A percentile compares a stretch with the other conserved stretches of the same genome.
These are phyloP conservation scores for Centropristis striata DNA, from an alignment of 2,113 vertebrate genomes.

Conservation along the genomic window DNA sequence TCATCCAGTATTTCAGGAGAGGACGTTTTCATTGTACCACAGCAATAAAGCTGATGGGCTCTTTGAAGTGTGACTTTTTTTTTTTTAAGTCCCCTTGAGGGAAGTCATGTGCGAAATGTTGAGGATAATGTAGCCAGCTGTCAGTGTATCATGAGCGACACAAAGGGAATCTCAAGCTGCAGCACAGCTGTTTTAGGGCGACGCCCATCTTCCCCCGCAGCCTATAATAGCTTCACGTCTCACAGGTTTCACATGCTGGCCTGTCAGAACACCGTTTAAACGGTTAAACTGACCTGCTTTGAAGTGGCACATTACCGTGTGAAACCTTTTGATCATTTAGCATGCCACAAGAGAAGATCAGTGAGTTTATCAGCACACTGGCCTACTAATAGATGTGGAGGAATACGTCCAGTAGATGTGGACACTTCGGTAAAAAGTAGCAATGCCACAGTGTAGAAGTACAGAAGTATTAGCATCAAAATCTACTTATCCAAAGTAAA, in stretches of 20 bases:
- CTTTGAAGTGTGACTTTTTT: constrained; percentile 76
- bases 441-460: too few species aligned
- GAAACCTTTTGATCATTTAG: constrained; percentile 7
- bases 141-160: constrained; percentile 64
- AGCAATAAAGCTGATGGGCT: constrained; percentile 69
- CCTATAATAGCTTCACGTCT: constrained; percentile 57
- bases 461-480: too few species aligned
- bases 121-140: constrained; percentile 79
- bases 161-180: constrained; percentile 63
- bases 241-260: constrained; percentile 44
- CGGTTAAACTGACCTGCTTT: constrained; percentile 11
- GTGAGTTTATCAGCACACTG: not conserved
- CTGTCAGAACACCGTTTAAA: constrained; percentile 1
- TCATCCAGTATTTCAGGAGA: constrained; percentile 72
- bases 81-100: constrained; percentile 74
- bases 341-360: not conserved
- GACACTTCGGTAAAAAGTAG: too few species aligned
- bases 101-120: constrained; percentile 76
- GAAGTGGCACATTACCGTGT: not conserved
- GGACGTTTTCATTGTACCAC: constrained; percentile 69
- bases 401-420: not conserved
- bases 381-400: not conserved
- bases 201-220: constrained; percentile 49
- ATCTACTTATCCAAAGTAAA: too few species aligned
- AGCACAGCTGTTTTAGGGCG: constrained; percentile 65